Conservation (phyloP, 1,140 invertebrate species). For the Drosophila trapezifrons region DNA sequence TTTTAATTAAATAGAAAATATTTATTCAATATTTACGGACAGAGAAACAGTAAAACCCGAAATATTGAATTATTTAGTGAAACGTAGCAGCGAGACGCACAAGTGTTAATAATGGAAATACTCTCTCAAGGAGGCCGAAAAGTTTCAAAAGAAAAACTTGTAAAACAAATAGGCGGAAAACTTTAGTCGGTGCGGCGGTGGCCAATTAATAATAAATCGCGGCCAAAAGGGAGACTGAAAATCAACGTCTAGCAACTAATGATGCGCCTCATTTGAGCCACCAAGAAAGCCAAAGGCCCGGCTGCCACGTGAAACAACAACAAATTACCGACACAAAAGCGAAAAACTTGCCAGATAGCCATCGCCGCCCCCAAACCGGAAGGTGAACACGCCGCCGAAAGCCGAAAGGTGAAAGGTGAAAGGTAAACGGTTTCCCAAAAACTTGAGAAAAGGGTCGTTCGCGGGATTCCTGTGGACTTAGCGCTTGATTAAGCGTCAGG, state of each 20-base stretch:
- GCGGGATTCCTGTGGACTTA: conserved; percentile 40
- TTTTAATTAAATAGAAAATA: conserved; percentile 76
- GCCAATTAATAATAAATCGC: conserved; percentile 80
- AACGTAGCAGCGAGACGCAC: conserved; percentile 44
- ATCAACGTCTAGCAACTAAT: conserved; percentile 67
- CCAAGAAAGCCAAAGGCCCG: conserved; percentile 19
- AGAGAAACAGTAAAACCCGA: conserved; percentile 45
- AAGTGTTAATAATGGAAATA: conserved; percentile 80
- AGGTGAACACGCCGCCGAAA: conserved; percentile 46
- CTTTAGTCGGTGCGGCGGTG: conserved; percentile 31
- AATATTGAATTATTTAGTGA: conserved; percentile 71
- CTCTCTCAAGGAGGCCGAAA: conserved; percentile 13
- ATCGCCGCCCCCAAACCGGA: conserved; percentile 20
- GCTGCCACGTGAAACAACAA: conserved; percentile 74
- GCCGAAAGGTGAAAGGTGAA: conserved; percentile 58
- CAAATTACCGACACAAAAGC: conserved; percentile 71
- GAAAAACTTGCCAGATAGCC: conserved; percentile 56
- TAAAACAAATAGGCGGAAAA: conserved; percentile 67
- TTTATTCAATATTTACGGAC: conserved; percentile 71
- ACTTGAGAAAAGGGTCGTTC: conserved; percentile 60
- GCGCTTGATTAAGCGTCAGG: conserved; percentile 70
- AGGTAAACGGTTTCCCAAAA: conserved; percentile 56
- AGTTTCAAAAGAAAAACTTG: conserved; percentile 43
- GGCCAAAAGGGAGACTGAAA: conserved; percentile 24
- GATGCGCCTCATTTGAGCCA: conserved; percentile 68